Evolutionary conservation across 2,888 invertebrate species (phyloP), one percentile per base, ranked within the genome.

Genomic region (Crematogaster levior): DNA sequence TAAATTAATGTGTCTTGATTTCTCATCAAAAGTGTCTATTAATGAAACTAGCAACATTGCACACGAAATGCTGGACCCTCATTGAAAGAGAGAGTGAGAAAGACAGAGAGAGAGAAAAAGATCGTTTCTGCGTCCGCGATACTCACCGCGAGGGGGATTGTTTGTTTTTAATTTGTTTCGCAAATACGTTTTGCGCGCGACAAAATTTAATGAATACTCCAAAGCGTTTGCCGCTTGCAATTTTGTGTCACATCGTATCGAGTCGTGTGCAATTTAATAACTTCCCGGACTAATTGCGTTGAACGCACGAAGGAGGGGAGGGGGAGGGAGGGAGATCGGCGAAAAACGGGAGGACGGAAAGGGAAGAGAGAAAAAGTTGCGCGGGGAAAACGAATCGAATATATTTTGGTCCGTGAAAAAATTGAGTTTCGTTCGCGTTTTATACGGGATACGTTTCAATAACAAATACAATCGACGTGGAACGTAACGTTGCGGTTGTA

Each of bases 151-250:
- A 58, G 73, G 66, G 43, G 53, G 40, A 73, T 70, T 88, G 89
- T 88, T 88, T 88, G 87, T 85, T 88, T 89, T 88, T 84, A 84
- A 89, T 88, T 88, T 89, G 79, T 82, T 79, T 80, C 81, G 53
- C 79, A 65, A 82, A 85, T 73, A 84, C 74, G 66, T 30, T 21
- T 51, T 60, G 68, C 70, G 65, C 63, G 21, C 18, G 60, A 60
- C 84, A 73, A 66, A 77, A 68, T 81, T 70, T 74, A 51, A 53
- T 72, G 61, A 65, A 40, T 53, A 60, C 65, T 56, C 43, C 65
- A 51, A 72, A 66, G 51, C 61, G 65, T 46, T 72, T 60, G 60
- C 63, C 46, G 56, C 72, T 84, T 86, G 74, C 51, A 74, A 75
- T 75, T 75, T 75, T 75, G 77, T 74, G 80, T 74, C 80, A 80